Evolutionary conservation across 2,797 vertebrate species (phyloP).

Genomic region (Argyrosomus regius): DNA sequence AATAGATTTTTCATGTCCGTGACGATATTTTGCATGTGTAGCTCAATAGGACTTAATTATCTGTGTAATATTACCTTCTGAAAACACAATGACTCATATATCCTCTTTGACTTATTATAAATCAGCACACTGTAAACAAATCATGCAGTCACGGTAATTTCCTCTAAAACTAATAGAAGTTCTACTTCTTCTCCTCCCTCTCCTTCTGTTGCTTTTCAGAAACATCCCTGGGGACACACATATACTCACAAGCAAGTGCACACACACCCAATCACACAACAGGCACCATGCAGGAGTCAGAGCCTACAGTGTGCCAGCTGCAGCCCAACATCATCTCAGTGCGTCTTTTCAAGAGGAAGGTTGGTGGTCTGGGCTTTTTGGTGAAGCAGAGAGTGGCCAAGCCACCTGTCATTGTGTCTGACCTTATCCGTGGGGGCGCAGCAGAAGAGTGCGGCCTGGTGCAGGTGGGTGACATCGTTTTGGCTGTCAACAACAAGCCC

Average conservation of each 20-base stretch:
- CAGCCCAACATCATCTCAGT: conserved; percentile 99
- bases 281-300: conserved; percentile 92
- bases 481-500: conserved; percentile 96
- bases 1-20: conserved; percentile 39
- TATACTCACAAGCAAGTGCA: conserved; percentile 15
- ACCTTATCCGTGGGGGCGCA: conserved; percentile 95
- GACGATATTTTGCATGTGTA: conserved; percentile 28
- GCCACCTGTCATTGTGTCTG: conserved; percentile 95
- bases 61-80: conserved; percentile 41
- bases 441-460: conserved; percentile 97
- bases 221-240: conserved; percentile 67
- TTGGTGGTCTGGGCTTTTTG: conserved; percentile 95
- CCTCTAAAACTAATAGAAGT: conserved; percentile 55
- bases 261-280: conserved; percentile 11
- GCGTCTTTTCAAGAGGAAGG: conserved; percentile 95
- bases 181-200: conserved; percentile 29
- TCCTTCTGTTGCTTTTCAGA: conserved; percentile 68
- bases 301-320: conserved; percentile 94
- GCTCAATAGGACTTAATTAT: conserved; percentile 39
- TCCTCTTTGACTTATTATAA: conserved; percentile 49
- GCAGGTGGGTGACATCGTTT: conserved; percentile 96
- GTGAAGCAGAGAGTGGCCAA: conserved; percentile 97
- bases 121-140: conserved; percentile 55
- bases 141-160: conserved; percentile 53
- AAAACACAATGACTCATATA: conserved; percentile 48